phyloP scores from a whole-genome alignment of 2,797 vertebrate genomes.

The Luscinia megarhynchos region DNA sequence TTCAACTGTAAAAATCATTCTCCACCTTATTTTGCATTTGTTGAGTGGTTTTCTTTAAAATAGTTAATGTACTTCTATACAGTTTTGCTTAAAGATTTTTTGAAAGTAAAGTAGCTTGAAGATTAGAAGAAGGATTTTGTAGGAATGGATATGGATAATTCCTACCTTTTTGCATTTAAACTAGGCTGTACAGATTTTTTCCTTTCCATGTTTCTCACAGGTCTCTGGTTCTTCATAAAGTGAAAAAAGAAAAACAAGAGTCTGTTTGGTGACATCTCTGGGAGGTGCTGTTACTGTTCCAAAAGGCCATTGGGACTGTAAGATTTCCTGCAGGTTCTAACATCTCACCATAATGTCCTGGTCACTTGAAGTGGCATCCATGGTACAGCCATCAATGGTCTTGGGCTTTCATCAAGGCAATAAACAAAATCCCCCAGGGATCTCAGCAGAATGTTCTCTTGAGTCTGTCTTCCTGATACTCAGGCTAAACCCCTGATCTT shows the following conservation, averaged over 20 bases:
- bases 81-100: slow-evolving; percentile 39
- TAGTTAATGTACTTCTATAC: slow-evolving; percentile 26
- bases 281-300: slow-evolving; percentile 9
- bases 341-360: neutral
- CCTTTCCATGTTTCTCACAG: slow-evolving; percentile 13
- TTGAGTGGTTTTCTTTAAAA: slow-evolving; percentile 65
- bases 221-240: slow-evolving; percentile 3
- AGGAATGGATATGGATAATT: neutral
- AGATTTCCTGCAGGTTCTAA: neutral
- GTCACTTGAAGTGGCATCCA: neutral
- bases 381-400: neutral
- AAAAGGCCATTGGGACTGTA: neutral
- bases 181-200: neutral
- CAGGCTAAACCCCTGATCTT: fast-evolving
- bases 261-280: neutral
- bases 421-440: neutral
- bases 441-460: neutral
- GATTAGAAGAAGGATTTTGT: neutral
- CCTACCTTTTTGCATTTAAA: slow-evolving; percentile 6
- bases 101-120: neutral
- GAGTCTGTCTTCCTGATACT: neutral
- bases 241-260: neutral
- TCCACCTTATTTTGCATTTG: slow-evolving; percentile 68
- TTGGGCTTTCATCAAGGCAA: neutral
- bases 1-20: slow-evolving; percentile 57